Percentiles rank a stretch among this genome's conserved stretches.
Evolutionary conservation across 1,140 invertebrate species (phyloP).

Genomic region (Rhagoletis zephyria): DNA sequence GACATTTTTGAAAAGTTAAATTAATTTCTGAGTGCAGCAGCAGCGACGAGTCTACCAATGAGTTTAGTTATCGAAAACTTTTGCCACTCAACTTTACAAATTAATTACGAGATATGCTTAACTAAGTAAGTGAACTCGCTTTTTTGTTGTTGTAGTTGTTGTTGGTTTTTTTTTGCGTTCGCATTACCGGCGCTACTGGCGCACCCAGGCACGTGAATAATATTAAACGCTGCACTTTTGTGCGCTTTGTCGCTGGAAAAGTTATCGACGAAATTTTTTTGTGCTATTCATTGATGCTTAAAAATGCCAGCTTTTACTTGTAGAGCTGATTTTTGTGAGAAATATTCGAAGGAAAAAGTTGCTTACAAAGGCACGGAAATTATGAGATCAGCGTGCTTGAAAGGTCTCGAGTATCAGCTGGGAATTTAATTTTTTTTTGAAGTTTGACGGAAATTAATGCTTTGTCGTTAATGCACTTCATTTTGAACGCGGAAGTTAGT

Average conservation of each 20-base stretch:
- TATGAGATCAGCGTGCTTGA: conserved; percentile 10
- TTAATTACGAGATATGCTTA: conserved; percentile 52
- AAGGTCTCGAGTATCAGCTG: background rate
- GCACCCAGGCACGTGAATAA: background rate
- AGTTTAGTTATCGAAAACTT: conserved; percentile 41
- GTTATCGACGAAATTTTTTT: conserved; percentile 36
- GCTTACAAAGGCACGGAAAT: background rate
- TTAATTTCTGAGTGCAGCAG: conserved; percentile 45
- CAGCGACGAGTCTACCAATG: conserved; percentile 11
- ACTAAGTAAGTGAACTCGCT: conserved; percentile 8
- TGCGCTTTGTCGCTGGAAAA: conserved; percentile 3
- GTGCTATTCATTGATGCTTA: conserved; percentile 19
- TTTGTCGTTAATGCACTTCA: background rate
- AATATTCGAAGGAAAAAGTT: background rate
- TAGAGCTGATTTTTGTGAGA: background rate
- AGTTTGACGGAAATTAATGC: background rate
- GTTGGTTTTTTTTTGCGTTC: conserved; percentile 12
- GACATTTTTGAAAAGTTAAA: conserved; percentile 51
- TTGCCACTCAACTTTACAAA: conserved; percentile 41
- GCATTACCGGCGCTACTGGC: background rate
- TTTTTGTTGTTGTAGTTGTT: background rate
- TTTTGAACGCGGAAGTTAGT: no score
- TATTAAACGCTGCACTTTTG: background rate
- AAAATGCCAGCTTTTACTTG: background rate
- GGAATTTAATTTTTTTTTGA: background rate